Base-by-base conservation (phyloP, 2,113 vertebrate genomes). In the Alosa alosa region DNA sequence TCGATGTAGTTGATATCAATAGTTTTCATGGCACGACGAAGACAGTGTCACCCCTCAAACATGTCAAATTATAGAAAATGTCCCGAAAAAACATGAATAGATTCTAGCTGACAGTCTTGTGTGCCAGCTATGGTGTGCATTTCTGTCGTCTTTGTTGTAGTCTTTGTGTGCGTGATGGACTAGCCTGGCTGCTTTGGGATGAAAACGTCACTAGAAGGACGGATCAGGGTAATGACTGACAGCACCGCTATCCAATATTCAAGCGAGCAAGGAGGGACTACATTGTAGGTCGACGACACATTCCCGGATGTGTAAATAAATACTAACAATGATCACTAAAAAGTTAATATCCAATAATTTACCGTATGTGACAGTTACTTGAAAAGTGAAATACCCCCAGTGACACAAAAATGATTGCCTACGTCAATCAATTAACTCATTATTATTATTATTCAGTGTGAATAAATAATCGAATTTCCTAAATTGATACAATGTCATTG, bases 251-350 rank as follows among this genome's bases (percentile, higher is more conserved):
- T 8, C 94, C 92, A 95, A 92, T 94, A 31, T 22, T n/a, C 8
- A 75, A 6, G 82, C 81, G 49, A 22, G 9, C 31, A 52, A 60
- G 89, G 90, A 44, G 86, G 86, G 85, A 84, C 87, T 84, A 88
- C 36, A 50, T 0, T 85, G 11, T 90, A 50, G 47, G 82, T 20
- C 22, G 52, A 39, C 25, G 52, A 39, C 25, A 86, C 84, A 86
- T 81, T 78, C 96, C 96, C 95, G 95, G 95, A 96, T 97, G 96
- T 96, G 94, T 96, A 96, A 96, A 96, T 96, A 96, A 96, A 96
- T 94, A 96, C 92, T 36, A 78, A 78, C 72, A 78, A 78, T 78
- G 72, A 41, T 78, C 13, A 78, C 72, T 17, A 78, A 39, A 78
- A 78, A 78, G 72, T 78, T 78, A 39, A 78, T 78, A 78, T 17